A percentile compares a stretch with the other conserved stretches of the same genome.
phyloP scores from a whole-genome alignment of 2,888 invertebrate species.

The Nesidiocoris tenuis region DNA sequence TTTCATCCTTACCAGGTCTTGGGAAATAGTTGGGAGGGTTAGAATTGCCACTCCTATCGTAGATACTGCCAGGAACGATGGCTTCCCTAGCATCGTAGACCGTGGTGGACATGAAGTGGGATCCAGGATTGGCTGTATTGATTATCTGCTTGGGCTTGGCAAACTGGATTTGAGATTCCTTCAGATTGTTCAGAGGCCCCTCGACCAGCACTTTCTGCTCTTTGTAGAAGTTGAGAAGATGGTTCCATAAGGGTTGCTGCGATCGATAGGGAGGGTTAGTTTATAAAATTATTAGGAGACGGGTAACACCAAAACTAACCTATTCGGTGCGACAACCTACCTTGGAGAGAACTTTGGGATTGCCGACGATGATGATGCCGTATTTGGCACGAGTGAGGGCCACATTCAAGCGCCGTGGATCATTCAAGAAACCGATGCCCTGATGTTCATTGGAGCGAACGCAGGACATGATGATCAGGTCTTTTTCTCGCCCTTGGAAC shows the following conservation, averaged over 20 bases:
- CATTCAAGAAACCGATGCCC: slow-evolving; percentile 97
- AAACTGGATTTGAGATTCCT: slow-evolving; percentile 94
- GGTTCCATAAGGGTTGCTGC: slow-evolving; percentile 95
- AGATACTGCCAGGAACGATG: slow-evolving; percentile 88
- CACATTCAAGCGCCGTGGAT: slow-evolving; percentile 95
- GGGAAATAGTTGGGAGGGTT: slow-evolving; percentile 55
- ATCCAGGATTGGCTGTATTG: slow-evolving; percentile 91
- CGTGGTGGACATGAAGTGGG: slow-evolving; percentile 95
- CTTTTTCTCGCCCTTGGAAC: slow-evolving; percentile 96
- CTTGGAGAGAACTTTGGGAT: slow-evolving; percentile 97
- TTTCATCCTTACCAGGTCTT: slow-evolving; percentile 49
- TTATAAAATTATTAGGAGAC: background rate
- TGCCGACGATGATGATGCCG: slow-evolving; percentile 97
- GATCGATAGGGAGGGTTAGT: background rate
- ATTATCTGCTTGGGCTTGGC: slow-evolving; percentile 95
- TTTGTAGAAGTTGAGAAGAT: slow-evolving; percentile 93
- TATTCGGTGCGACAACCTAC: too few species aligned
- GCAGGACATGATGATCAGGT: slow-evolving; percentile 98
- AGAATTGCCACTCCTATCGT: slow-evolving; percentile 68
- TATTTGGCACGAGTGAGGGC: slow-evolving; percentile 96
- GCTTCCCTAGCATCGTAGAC: slow-evolving; percentile 97
- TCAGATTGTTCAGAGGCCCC: slow-evolving; percentile 94
- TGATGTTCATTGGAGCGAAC: slow-evolving; percentile 98
- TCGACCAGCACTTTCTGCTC: slow-evolving; percentile 96
- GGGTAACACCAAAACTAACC: too few species aligned